Evolutionary conservation across 2,888 invertebrate species (phyloP), one percentile per base, ranked within the genome.

Genomic region (Disparrhopalites patrizii): DNA sequence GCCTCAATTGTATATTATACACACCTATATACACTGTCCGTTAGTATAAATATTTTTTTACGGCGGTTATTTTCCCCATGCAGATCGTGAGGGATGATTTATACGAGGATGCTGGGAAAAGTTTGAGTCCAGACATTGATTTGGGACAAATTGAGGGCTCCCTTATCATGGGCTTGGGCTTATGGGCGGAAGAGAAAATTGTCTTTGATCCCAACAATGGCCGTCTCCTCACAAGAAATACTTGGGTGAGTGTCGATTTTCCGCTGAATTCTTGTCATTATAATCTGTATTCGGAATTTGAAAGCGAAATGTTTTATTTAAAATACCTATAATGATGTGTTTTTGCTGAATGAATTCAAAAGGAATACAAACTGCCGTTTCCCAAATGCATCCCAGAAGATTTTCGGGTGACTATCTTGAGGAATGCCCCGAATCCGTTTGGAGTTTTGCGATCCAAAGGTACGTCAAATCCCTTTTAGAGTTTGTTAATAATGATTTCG

Each of bases 161-260:
- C 4, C 28, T 56, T 20, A 80, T 88, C 0, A 89, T 89, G 89
- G 84, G 83, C 0, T 70, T 82, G 8, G 93, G 93, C 1, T 89
- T 87, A 75, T 90, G 86, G 84, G 87, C 89, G 0, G 84, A 83
- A 0, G 92, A 93, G 76, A 85, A 88, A 71, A 77, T 88, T 25
- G 79, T 86, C 0, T 87, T 84, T 66, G 85, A 88, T 71, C 79
- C 82, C 2, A 77, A 80, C 8, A 86, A 84, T 4, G 92, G 91
- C 0, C 81, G 83, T 72, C 78, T 90, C 2, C 81, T 88, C 7
- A 90, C 90, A 0, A 85, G 87, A 75, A 83, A 89, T 58, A 91
- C 91, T 1, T 93, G 91, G 91, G 82, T 82, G n/a, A 43, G 20
- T 43, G n/a, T n/a, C n/a, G n/a, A n/a, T n/a, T n/a, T n/a, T n/a